Base-by-base conservation (phyloP, 2,797 vertebrate genomes). In the Pagetopsis macropterus region DNA sequence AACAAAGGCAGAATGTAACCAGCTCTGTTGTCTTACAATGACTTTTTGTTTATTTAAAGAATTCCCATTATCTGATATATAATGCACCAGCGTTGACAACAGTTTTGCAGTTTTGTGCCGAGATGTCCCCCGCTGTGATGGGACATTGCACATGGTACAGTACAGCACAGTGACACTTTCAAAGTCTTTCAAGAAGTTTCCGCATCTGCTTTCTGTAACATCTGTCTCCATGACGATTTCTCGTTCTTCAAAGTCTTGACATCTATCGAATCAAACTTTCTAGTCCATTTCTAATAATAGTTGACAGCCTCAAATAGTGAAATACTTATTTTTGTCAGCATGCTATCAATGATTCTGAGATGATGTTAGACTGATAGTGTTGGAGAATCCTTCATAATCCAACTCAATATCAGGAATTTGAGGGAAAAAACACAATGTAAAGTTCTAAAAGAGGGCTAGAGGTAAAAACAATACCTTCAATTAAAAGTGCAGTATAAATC, bases 101-200 rank as follows among this genome's bases (percentile, higher is more conserved):
- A 16, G 21, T 50, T 51, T 13, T 31, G 37, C 13, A 54, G 27
- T 49, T 5, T 5, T 37, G 44, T 55, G 55, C 49, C 50, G 19
- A 1, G 1, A 14, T n/a, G 21, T 33, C 40, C 65, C 75, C 50
- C 2, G 2, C 70, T 66, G 60, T 59, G 51, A 55, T 15, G 62
- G 4, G 54, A 79, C 13, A 40, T 49, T 49, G 45, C 23, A 9
- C 15, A 14, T 19, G 50, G 54, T 58, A 48, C 57, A 37, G 31
- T 55, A 75, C 40, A 31, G 51, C 51, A 58, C 50, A 13, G 27
- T 11, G 48, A 41, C 46, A n/a, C 63, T 66, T 44, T 83, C 33
- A 15, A n/a, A 75, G 11, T 5, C 62, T 73, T 79, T 37, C 82
- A 43, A 69, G 37, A 46, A 64, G 71, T 51, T 79, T 72, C 59